These are phyloP conservation scores for Triplophysa rosa DNA, from an alignment of 2,113 vertebrate species.

Conservation along the genomic window DNA sequence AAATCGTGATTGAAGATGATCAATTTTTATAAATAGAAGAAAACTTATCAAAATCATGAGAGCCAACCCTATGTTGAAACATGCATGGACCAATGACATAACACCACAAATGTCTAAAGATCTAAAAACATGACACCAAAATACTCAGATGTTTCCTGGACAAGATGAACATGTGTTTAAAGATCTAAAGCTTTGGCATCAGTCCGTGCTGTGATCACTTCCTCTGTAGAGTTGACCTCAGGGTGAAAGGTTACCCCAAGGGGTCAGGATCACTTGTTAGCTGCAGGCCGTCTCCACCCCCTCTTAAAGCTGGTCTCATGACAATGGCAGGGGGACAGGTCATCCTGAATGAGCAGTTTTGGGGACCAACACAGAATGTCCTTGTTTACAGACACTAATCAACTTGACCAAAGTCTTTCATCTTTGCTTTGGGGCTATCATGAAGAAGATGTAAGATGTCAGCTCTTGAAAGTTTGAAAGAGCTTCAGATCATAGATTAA, in stretches of 20 bases:
- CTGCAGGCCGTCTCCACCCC: constrained; percentile 38
- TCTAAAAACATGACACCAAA: neutral
- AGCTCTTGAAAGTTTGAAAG: neutral
- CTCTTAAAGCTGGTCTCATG: constrained; percentile 1
- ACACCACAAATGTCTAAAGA: neutral
- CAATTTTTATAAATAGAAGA: neutral
- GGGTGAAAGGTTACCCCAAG: constrained; percentile 29
- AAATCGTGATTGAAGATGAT: neutral
- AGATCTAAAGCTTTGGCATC: constrained; percentile 32
- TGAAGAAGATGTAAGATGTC: neutral
- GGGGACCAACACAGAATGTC: constrained; percentile 22
- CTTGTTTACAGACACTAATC: constrained; percentile 17
- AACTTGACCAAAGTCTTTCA: constrained; percentile 15
- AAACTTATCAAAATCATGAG: too few species aligned
- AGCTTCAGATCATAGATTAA: neutral
- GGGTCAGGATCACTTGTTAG: constrained; percentile 53
- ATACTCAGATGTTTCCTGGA: constrained; percentile 10
- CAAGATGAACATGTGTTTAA: constrained; percentile 28
- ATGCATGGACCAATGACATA: neutral
- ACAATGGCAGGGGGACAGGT: constrained; percentile 15
- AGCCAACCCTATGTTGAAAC: neutral
- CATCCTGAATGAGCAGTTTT: neutral
- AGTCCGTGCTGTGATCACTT: constrained; percentile 38
- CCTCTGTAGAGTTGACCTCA: constrained; percentile 32
- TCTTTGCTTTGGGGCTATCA: constrained; percentile 3